Conservation (phyloP, 2,113 vertebrate species). For the Pterocles burchelli region DNA sequence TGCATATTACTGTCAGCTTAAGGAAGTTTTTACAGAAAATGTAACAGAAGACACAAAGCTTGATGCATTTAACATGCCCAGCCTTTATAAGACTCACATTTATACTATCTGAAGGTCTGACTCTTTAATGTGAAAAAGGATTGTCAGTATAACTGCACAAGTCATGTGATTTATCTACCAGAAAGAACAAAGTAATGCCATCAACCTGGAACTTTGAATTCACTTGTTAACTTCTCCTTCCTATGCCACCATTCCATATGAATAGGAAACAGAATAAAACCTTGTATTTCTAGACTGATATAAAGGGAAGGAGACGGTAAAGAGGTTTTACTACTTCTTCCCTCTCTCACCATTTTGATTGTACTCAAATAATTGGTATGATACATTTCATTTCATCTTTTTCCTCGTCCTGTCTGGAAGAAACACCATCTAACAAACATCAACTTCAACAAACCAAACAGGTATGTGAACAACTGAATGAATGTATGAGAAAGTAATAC, state of each 20-base stretch:
- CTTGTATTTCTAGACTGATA: background rate
- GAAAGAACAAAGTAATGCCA: background rate
- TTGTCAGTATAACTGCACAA: background rate
- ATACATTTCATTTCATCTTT: background rate
- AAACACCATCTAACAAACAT: background rate
- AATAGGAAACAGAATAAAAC: background rate
- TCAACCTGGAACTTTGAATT: background rate
- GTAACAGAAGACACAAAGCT: background rate
- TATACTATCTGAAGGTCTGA: background rate
- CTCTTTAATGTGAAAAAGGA: background rate
- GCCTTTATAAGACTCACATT: background rate
- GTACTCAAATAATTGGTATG: background rate
- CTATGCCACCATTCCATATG: background rate
- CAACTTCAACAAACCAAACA: background rate
- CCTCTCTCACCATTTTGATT: background rate
- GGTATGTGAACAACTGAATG: background rate
- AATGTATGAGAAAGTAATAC: background rate
- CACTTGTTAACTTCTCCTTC: background rate
- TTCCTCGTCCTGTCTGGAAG: background rate
- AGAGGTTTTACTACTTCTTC: background rate
- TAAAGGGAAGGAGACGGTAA: background rate
- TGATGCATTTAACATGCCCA: background rate
- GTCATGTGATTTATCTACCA: background rate
- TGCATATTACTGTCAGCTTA: background rate
- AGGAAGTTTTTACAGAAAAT: background rate